Evolutionary conservation across 2,113 vertebrate genomes (phyloP), one percentile per base, ranked within the genome.

Genomic region (Tonatia bakeri): DNA sequence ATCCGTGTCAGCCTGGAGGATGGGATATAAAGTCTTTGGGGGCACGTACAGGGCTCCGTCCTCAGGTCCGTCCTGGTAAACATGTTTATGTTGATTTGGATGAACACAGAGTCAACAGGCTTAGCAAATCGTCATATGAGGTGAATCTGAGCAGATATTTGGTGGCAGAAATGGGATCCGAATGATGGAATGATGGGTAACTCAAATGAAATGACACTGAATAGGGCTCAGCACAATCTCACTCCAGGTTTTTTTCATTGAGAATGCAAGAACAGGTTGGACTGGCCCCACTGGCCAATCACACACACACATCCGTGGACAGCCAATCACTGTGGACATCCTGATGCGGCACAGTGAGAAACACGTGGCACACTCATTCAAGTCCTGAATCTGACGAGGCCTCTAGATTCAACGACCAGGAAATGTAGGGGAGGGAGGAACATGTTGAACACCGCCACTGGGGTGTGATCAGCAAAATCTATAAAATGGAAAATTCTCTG

Each of bases 171-270:
- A 94, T 96, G 72, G 81, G 31, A 97, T 95, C 94, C 87, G 94
- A 96, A 84, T 2, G 22, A 94, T 90, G 94, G 69, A 94, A 95
- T 95, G 87, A 95, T 90, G 72, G 81, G 72, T 94, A 94, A 95
- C 94, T 93, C 82, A 94, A 97, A 93, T 96, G 83, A 96, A 64
- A 97, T 93, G 64, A 96, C 64, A 96, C 95, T 91, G 93, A 91
- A 96, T 67, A 95, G 45, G 38, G 43, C 76, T 77, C 95, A 94
- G 24, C 16, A 90, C 56, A 95, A 40, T 91, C 92, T 88, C 76
- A 82, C 69, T 96, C 56, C 61, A 80, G 67, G 45, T 36, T 17
- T 91, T 83, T 87, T 86, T 28, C 77, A 90, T 43, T 70, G 64
- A 91, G 61, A 77, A 31, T 14, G 59, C 17, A 82, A 91, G 56